Percentiles rank a stretch among this genome's conserved stretches.
Evolutionary conservation across 2,888 invertebrate species (phyloP).

Genomic region (Nomada lathburiana): DNA sequence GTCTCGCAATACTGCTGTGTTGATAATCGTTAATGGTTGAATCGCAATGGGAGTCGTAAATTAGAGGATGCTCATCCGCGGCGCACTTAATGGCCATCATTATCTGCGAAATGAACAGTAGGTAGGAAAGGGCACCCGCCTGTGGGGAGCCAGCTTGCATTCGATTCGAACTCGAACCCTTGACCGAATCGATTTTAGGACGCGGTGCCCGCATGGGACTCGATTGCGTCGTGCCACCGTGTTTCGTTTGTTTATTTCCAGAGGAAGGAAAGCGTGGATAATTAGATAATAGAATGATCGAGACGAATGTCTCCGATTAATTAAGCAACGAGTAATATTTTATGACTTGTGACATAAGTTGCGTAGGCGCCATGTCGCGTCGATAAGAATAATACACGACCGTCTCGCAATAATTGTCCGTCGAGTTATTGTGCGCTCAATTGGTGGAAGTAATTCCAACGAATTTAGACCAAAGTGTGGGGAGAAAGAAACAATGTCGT

Average conservation of each 20-base stretch:
- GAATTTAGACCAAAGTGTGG: too few relatives aligned
- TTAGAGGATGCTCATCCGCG: conserved; percentile 18
- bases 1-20: not conserved
- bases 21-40: conserved; percentile 9
- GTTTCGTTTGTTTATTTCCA: not conserved
- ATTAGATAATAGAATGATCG: conserved; percentile 7
- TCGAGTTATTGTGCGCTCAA: not conserved
- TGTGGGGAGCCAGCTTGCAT: conserved; percentile 21
- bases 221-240: not conserved
- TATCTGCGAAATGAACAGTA: conserved; percentile 12
- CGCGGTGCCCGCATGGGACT: conserved; percentile 20
- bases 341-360: not conserved
- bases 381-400: not conserved
- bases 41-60: not conserved
- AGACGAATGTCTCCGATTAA: conserved; percentile 5
- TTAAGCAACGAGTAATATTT: conserved; percentile 9
- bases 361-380: not conserved
- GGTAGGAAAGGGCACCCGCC: conserved; percentile 8
- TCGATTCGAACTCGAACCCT: conserved; percentile 24
- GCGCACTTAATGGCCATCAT: conserved; percentile 11
- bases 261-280: not conserved
- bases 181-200: conserved; percentile 37
- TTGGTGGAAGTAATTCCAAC: too few relatives aligned
- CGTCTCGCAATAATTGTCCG: not conserved
- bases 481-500: too few relatives aligned